Base-by-base conservation (phyloP, 2,797 vertebrate genomes). In the Epinephelus coioides region DNA sequence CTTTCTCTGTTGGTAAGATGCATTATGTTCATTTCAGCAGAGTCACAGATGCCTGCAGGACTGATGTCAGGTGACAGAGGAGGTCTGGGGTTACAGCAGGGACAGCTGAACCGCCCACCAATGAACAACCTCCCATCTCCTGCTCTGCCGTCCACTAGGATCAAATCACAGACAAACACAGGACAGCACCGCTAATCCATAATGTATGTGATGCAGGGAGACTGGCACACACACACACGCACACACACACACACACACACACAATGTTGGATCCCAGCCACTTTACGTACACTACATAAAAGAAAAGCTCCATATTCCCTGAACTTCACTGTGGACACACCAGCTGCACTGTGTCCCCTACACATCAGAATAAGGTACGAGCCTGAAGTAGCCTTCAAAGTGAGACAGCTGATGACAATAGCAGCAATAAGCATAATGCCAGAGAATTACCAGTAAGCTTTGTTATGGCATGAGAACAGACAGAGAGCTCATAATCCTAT, bases 81-180 rank as follows among this genome's bases (percentile, higher is more conserved):
- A 54, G 47, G 51, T 63, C 59, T 68, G 62, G 0, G 53, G 67
- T 70, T 40, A 70, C 21, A 77, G 19, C 61, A 21, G 47, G 51
- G 44, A 62, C 50, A 56, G 47, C 34, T 56, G 56, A 46, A 46
- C 72, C 54, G 21, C 47, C 55, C 61, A 54, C 63, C 61, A 85
- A 43, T 53, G n/a, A 78, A 50, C 57, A 44, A 15, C 27, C 61
- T 69, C 38, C 5, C 3, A 25, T 44, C 56, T 73, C 75, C 69
- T 8, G 38, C 23, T 76, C 69, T 70, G 77, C 64, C 61, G 61
- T 78, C 63, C 54, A 64, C 61, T 43, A 54, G 51, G 59, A 76
- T 79, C 74, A 81, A 79, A 81, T 79, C 85, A 74, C 53, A 68
- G 72, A 78, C 44, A 75, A 69, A 69, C 65, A 49, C 53, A 61